Conservation (phyloP, 2,888 invertebrate species). For the Opisthograptis luteolata region DNA sequence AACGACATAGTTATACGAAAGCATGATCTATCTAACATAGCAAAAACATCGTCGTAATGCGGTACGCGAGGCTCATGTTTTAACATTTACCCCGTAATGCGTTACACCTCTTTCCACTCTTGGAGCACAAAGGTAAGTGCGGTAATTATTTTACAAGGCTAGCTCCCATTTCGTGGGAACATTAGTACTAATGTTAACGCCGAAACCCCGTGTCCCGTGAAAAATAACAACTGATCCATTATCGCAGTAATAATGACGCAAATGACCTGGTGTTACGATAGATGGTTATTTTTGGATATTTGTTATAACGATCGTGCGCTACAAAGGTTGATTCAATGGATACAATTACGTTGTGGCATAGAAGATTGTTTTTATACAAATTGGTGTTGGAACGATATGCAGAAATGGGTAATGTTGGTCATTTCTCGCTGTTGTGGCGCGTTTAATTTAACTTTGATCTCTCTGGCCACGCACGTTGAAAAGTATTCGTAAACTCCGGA, state of each 20-base stretch:
- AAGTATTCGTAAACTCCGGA: too few relatives aligned
- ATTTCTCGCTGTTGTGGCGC: too few relatives aligned
- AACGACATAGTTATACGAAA: constrained; percentile 9
- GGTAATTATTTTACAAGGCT: constrained; percentile 62
- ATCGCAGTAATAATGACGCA: constrained; percentile 55
- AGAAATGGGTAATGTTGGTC: not conserved
- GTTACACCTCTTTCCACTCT: constrained; percentile 47
- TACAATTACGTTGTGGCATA: constrained; percentile 24
- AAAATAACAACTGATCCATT: constrained; percentile 65
- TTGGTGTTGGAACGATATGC: constrained; percentile 6
- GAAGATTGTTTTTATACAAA: constrained; percentile 19
- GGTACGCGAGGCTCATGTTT: constrained; percentile 33
- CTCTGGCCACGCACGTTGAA: too few relatives aligned
- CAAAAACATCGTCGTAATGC: constrained; percentile 32
- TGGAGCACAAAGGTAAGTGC: constrained; percentile 50
- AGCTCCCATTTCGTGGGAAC: constrained; percentile 50
- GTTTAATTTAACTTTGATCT: too few relatives aligned
- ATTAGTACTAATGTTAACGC: constrained; percentile 66
- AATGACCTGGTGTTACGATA: constrained; percentile 46
- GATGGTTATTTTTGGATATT: constrained; percentile 49
- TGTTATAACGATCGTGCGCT: constrained; percentile 34
- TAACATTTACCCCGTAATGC: constrained; percentile 42
- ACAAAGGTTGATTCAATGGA: constrained; percentile 33
- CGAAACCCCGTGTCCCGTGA: constrained; percentile 59
- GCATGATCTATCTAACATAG: constrained; percentile 20